phyloP scores from a whole-genome alignment of 1,140 invertebrate genomes.

The Philaenus spumarius region DNA sequence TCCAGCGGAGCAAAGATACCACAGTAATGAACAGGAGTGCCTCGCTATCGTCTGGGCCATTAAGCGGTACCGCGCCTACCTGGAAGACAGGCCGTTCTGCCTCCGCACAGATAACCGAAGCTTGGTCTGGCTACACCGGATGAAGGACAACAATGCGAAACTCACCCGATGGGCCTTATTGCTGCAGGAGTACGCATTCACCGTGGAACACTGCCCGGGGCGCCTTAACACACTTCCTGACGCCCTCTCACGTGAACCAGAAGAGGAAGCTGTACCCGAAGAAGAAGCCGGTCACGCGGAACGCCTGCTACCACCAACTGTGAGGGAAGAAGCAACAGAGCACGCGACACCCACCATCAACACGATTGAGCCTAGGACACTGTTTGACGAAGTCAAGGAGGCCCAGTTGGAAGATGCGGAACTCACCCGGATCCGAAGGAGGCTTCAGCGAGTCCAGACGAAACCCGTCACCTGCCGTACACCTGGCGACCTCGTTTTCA shows the following conservation, averaged over 20 bases:
- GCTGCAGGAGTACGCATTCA: constrained; percentile 33
- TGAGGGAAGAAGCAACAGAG: background rate
- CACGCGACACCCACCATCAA: background rate
- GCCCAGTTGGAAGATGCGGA: too few species aligned
- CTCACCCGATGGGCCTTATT: constrained; percentile 33
- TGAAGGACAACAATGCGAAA: constrained; percentile 37
- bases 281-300: too few species aligned
- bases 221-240: constrained; percentile 18
- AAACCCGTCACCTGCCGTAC: too few species aligned
- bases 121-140: constrained; percentile 40
- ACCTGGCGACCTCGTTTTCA: too few species aligned
- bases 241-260: background rate
- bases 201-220: constrained; percentile 25
- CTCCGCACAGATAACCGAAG: constrained; percentile 41
- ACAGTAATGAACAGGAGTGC: constrained; percentile 39
- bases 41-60: constrained; percentile 39
- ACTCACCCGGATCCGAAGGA: too few species aligned
- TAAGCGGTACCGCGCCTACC: constrained; percentile 33
- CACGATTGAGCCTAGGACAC: background rate
- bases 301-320: background rate
- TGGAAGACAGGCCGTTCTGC: constrained; percentile 35
- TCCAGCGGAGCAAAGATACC: background rate
- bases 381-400: too few species aligned
- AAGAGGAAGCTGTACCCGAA: background rate
- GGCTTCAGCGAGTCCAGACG: too few species aligned